Base-by-base conservation (phyloP, 1,140 invertebrate genomes). In the Saccostrea echinata region DNA sequence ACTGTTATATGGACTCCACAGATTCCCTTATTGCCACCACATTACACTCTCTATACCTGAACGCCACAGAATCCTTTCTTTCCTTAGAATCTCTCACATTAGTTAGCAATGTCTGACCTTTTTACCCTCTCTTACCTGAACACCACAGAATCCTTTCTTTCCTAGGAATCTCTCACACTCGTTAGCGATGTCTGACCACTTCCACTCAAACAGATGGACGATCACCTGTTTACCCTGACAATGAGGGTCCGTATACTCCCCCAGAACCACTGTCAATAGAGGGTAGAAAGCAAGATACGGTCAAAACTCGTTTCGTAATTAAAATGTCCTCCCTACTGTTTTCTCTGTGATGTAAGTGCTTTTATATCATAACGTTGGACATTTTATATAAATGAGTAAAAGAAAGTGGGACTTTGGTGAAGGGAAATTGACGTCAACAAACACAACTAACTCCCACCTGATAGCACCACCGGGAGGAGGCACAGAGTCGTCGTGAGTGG, bases 101-200 rank as follows among this genome's bases (percentile, higher is more conserved):
- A n/a, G n/a, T n/a, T n/a, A n/a, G n/a, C n/a, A n/a, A n/a, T n/a
- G n/a, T n/a, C n/a, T n/a, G n/a, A n/a, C n/a, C n/a, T n/a, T n/a
- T n/a, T n/a, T 43, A 9, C 43, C 9, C 6, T 43, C 9, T 61
- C 18, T 61, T 61, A 61, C 55, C 18, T 61, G 55, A 8, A 61
- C 55, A 6, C 16, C 18, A 61, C 55, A 21, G 16, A 21, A 61
- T 61, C 18, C 55, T 61, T 61, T 61, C 3, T 61, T 61, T 61
- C 55, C 55, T 12, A 98, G 94, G 93, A 97, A 98, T 83, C 96
- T 95, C 95, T 98, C 97, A 92, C 97, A 98, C 94, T 98, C 97
- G 35, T 95, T 95, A 0, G 97, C 97, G 88, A 98, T 97, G 92
- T 94, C 94, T 18, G 91, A 90, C 93, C 93, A 94, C 88, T 94